A percentile compares a stretch with the other conserved stretches of the same genome.
Conservation (phyloP, 2,888 invertebrate genomes). For the Drosophila niveifrons region DNA sequence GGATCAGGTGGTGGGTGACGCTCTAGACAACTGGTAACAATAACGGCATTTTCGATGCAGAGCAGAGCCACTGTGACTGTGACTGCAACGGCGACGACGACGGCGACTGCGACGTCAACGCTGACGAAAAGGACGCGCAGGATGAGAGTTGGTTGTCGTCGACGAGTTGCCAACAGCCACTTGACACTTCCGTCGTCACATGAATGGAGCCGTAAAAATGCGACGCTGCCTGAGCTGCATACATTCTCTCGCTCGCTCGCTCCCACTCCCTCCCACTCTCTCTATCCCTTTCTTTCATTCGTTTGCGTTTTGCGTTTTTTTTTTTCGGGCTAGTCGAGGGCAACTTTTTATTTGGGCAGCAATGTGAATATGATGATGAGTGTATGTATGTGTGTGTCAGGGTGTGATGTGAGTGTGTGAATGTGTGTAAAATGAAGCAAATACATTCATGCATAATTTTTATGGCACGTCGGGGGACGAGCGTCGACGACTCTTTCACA, state of each 20-base stretch:
- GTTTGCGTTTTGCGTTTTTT: neutral
- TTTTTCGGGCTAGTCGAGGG: slow-evolving; percentile 70
- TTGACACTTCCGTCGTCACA: slow-evolving; percentile 82
- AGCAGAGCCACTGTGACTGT: neutral
- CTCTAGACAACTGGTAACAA: slow-evolving; percentile 78
- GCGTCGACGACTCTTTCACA: slow-evolving; percentile 35
- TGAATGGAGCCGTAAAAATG: slow-evolving; percentile 82
- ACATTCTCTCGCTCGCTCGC: slow-evolving; percentile 36
- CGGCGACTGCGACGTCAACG: slow-evolving; percentile 45
- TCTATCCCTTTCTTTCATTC: slow-evolving; percentile 4
- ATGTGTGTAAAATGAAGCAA: slow-evolving; percentile 67
- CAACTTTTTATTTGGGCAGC: slow-evolving; percentile 76
- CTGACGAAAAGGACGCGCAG: slow-evolving; percentile 76
- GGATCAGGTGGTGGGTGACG: slow-evolving; percentile 15
- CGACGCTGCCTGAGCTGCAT: slow-evolving; percentile 68
- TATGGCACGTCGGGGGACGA: slow-evolving; percentile 64
- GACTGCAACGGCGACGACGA: neutral
- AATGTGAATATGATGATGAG: slow-evolving; percentile 46
- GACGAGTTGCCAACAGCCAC: slow-evolving; percentile 81
- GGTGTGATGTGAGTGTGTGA: slow-evolving; percentile 15
- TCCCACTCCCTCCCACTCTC: neutral
- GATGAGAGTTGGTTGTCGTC: slow-evolving; percentile 74
- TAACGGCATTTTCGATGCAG: slow-evolving; percentile 81
- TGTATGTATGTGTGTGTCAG: slow-evolving; percentile 6
- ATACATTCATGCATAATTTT: slow-evolving; percentile 81